Evolutionary conservation across 92 coral and sea anemone genomes (phyloP).

Genomic region (Zoanthus sociatus): DNA sequence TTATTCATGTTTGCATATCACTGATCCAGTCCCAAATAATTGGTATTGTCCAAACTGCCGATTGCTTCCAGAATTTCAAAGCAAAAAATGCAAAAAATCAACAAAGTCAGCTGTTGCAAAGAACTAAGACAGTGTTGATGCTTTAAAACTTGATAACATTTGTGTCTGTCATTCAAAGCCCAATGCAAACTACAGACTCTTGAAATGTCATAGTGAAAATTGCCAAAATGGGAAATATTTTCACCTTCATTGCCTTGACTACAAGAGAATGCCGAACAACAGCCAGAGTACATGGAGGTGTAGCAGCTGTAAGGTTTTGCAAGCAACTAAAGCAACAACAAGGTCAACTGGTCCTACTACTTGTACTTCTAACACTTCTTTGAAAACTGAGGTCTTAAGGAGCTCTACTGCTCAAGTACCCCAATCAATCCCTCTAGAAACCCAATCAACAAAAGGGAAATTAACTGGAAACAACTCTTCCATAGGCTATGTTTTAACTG

Average conservation of each 20-base stretch:
- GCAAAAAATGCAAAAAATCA: conserved; percentile 30
- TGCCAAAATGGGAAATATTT: conserved; percentile 11
- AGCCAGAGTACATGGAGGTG: conserved; percentile 15
- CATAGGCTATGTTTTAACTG: conserved; percentile 3
- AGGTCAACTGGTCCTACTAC: conserved; percentile 45
- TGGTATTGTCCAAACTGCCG: conserved; percentile 78
- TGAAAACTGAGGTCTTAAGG: conserved; percentile 40
- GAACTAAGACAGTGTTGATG: background rate
- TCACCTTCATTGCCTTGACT: conserved; percentile 2
- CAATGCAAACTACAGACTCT: background rate
- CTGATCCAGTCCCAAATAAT: conserved; percentile 54
- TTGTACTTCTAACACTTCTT: conserved; percentile 53
- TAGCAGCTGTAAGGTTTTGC: background rate
- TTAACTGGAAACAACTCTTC: background rate
- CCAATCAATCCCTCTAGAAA: background rate
- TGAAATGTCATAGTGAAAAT: background rate
- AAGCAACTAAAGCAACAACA: conserved; percentile 39
- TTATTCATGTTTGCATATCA: conserved; percentile 52
- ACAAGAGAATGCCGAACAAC: conserved; percentile 30
- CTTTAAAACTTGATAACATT: background rate
- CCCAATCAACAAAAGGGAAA: conserved; percentile 8
- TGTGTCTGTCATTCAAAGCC: background rate
- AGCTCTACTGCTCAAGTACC: no score
- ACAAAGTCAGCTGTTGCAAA: background rate
- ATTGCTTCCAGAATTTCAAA: conserved; percentile 60